phyloP scores from a whole-genome alignment of 2,888 invertebrate genomes.

The Drosophila nr. perissopoda region DNA sequence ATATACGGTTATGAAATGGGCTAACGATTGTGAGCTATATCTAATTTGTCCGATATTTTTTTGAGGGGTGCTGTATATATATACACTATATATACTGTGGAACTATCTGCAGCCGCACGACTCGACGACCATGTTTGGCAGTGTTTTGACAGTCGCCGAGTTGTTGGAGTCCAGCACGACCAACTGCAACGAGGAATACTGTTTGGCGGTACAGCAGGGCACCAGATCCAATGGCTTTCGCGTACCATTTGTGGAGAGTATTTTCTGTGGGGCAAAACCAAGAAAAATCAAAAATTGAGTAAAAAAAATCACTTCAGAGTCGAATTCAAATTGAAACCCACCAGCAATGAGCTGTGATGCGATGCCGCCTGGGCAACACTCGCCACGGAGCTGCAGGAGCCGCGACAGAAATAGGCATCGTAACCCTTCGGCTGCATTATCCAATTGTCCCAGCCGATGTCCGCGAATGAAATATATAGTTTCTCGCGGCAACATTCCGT shows the following conservation, averaged over 20 bases:
- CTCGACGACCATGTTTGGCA: slow-evolving; percentile 96
- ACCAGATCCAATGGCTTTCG: slow-evolving; percentile 88
- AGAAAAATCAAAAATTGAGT: slow-evolving; percentile 17
- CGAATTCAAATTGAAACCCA: slow-evolving; percentile 83
- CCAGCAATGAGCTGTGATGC: slow-evolving; percentile 91
- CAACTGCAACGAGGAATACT: slow-evolving; percentile 91
- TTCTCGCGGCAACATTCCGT: slow-evolving; percentile 94
- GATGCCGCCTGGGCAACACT: slow-evolving; percentile 88
- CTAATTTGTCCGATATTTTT: slow-evolving; percentile 68
- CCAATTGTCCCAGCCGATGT: slow-evolving; percentile 96
- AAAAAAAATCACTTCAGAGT: background rate
- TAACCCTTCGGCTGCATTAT: slow-evolving; percentile 93
- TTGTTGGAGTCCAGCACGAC: slow-evolving; percentile 92
- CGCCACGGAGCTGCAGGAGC: slow-evolving; percentile 90
- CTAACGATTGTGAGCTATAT: slow-evolving; percentile 32
- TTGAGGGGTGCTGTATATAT: slow-evolving; percentile 24
- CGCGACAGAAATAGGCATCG: slow-evolving; percentile 94
- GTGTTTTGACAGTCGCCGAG: slow-evolving; percentile 90
- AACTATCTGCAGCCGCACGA: slow-evolving; percentile 94
- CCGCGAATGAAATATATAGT: slow-evolving; percentile 92
- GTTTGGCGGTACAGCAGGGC: slow-evolving; percentile 94
- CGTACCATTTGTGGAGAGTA: slow-evolving; percentile 86
- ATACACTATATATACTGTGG: slow-evolving; percentile 1
- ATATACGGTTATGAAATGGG: slow-evolving; percentile 16
- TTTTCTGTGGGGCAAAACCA: slow-evolving; percentile 86